phyloP scores from a whole-genome alignment of 1,140 invertebrate species.

The Laupala kohalensis region DNA sequence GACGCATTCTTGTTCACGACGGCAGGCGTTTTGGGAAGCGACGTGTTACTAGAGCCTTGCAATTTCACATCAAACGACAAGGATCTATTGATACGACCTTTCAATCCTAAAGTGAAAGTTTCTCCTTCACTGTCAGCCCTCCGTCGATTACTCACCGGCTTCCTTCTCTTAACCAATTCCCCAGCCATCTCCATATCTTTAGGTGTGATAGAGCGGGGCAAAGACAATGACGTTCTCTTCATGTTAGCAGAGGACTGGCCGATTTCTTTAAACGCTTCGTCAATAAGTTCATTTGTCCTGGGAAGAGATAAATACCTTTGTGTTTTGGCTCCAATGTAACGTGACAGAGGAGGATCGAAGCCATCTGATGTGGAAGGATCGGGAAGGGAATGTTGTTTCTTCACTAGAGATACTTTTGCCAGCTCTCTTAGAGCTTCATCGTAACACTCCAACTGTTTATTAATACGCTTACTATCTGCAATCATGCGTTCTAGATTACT shows the following conservation, averaged over 20 bases:
- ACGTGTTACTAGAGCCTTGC: not conserved
- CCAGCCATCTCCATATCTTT: conserved; percentile 5
- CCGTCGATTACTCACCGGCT: not conserved
- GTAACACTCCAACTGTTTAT: conserved; percentile 22
- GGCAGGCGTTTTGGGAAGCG: not conserved
- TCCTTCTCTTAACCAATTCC: conserved; percentile 2
- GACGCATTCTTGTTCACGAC: not conserved
- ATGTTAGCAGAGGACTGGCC: conserved; percentile 12
- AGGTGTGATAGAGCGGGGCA: conserved; percentile 7
- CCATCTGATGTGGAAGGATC: not conserved
- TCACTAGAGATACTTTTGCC: conserved; percentile 14
- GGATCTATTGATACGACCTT: not conserved
- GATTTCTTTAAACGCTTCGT: conserved; percentile 15
- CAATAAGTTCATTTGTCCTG: conserved; percentile 14
- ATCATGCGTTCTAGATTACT: conserved; percentile 9
- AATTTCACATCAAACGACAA: conserved; percentile 4
- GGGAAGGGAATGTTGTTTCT: conserved; percentile 13
- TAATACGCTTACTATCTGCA: conserved; percentile 19
- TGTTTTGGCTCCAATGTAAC: not conserved
- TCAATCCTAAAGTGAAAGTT: not conserved
- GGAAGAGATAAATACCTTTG: conserved; percentile 13
- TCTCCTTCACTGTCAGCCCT: conserved; percentile 13
- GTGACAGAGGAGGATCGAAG: not conserved
- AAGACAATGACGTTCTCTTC: conserved; percentile 5
- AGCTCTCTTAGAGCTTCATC: conserved; percentile 22